phyloP scores from a whole-genome alignment of 2,113 vertebrate species.

The Pomatorhinus ruficollis region DNA sequence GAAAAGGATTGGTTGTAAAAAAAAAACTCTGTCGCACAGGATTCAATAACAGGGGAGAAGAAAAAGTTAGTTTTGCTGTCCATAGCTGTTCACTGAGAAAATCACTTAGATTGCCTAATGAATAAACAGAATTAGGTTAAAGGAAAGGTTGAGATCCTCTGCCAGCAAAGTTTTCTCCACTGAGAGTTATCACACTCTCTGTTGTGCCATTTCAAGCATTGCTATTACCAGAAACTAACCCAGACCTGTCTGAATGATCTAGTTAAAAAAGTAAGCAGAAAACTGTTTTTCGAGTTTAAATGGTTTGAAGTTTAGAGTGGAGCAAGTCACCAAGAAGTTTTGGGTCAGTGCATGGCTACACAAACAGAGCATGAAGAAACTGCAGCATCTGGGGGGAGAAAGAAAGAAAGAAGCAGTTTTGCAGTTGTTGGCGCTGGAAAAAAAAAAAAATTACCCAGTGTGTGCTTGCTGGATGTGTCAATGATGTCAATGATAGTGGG shows the following conservation, averaged over 20 bases:
- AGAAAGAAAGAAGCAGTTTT: background rate
- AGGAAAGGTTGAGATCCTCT: background rate
- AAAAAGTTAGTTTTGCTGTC: background rate
- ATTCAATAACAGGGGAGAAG: background rate
- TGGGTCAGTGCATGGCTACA: background rate
- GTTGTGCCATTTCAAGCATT: background rate
- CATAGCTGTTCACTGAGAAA: background rate
- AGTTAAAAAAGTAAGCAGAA: background rate
- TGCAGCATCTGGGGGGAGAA: background rate
- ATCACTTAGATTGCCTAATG: background rate
- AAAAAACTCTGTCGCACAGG: background rate
- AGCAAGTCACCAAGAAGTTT: background rate
- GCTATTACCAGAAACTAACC: background rate
- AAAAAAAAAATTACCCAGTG: background rate
- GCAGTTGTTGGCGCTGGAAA: rapidly evolving
- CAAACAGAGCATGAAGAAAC: background rate
- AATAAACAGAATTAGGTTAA: conserved; percentile 10
- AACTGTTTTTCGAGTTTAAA: background rate
- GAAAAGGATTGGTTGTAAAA: background rate
- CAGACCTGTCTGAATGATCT: background rate
- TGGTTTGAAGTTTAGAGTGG: background rate
- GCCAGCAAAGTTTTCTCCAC: background rate
- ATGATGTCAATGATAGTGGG: rapidly evolving
- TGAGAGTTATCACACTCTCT: background rate
- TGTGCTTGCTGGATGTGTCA: rapidly evolving